A percentile compares a stretch with the other conserved stretches of the same genome.
These are phyloP conservation scores for Syndactyla subalaris DNA, from an alignment of 2,797 vertebrate genomes.

Conservation along the genomic window DNA sequence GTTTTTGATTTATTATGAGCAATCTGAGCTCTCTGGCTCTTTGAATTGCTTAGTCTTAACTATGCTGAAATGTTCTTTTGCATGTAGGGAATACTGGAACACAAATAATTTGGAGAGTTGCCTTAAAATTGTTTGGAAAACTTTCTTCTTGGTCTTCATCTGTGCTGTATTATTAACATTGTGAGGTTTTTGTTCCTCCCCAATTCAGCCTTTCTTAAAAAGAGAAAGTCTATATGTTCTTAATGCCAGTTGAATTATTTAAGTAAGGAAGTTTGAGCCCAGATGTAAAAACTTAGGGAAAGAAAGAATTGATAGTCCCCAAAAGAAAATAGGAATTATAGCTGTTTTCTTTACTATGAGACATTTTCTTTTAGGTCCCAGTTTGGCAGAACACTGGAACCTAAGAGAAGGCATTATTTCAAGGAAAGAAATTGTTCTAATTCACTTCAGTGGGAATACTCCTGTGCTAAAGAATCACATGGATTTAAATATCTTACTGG, in stretches of 20 bases:
- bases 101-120: neutral
- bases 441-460: conserved; percentile 31
- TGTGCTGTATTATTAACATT: neutral
- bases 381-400: neutral
- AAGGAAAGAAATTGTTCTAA: conserved; percentile 24
- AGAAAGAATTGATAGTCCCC: neutral
- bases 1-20: neutral
- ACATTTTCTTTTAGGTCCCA: neutral
- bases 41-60: neutral
- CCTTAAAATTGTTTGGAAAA: neutral
- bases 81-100: neutral
- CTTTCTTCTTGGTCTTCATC: neutral
- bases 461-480: neutral
- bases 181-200: neutral
- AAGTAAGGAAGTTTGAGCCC: neutral
- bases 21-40: neutral
- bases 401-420: neutral
- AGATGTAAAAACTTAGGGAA: neutral
- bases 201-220: neutral
- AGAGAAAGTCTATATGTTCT: neutral
- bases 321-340: conserved; percentile 25
- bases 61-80: neutral
- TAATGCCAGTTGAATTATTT: neutral
- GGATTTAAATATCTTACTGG: conserved; percentile 22
- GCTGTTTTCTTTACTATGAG: conserved; percentile 46